A percentile compares a stretch with the other conserved stretches of the same genome.
Conservation (phyloP, 2,888 invertebrate genomes). For the Papilio elwesi region DNA sequence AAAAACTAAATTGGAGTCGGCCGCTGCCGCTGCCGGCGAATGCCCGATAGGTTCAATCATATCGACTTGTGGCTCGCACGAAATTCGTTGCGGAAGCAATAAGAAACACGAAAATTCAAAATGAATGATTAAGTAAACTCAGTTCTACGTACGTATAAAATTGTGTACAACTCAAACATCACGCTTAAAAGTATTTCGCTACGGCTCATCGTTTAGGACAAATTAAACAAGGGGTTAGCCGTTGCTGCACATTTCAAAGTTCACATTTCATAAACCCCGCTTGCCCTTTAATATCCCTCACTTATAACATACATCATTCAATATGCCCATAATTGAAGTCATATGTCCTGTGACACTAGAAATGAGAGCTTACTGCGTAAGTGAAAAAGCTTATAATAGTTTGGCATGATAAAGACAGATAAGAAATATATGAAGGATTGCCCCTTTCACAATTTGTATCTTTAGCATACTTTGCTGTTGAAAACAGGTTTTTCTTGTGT, state of each 20-base stretch:
- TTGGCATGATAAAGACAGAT: slow-evolving; percentile 58
- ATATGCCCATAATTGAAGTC: slow-evolving; percentile 83
- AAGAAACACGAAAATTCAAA: slow-evolving; percentile 80
- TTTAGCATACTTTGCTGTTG: slow-evolving; percentile 77
- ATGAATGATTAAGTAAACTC: slow-evolving; percentile 73
- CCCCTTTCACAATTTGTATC: slow-evolving; percentile 84
- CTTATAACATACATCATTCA: slow-evolving; percentile 83
- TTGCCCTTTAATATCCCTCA: slow-evolving; percentile 83
- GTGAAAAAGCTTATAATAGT: slow-evolving; percentile 66
- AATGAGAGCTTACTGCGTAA: slow-evolving; percentile 65
- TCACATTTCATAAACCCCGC: slow-evolving; percentile 79
- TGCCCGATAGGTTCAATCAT: slow-evolving; percentile 82
- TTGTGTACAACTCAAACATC: slow-evolving; percentile 60
- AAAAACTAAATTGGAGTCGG: slow-evolving; percentile 83
- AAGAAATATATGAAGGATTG: slow-evolving; percentile 78
- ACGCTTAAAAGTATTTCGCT: slow-evolving; percentile 60
- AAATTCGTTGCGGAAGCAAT: slow-evolving; percentile 84
- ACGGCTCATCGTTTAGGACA: slow-evolving; percentile 78
- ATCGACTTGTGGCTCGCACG: slow-evolving; percentile 80
- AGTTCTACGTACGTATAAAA: slow-evolving; percentile 60
- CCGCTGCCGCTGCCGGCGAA: slow-evolving; percentile 83
- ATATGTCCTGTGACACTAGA: slow-evolving; percentile 63
- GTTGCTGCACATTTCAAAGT: slow-evolving; percentile 79
- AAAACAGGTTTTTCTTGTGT: slow-evolving; percentile 80
- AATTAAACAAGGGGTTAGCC: slow-evolving; percentile 81